A percentile compares a stretch with the other conserved stretches of the same genome.
These are phyloP conservation scores for Cataglyphis albicans DNA, from an alignment of 2,888 invertebrate species.

Conservation along the genomic window DNA sequence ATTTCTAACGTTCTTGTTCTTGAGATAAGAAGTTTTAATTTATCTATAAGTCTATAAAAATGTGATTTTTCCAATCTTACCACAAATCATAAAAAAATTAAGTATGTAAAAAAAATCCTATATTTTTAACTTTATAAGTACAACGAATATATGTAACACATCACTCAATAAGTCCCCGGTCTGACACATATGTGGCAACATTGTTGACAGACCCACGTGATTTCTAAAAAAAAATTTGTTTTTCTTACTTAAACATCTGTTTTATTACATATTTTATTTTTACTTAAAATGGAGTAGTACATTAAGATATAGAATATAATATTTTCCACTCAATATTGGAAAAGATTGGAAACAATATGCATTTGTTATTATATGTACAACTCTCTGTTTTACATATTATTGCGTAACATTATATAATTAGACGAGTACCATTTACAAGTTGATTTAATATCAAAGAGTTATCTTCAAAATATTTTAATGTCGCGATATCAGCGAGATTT, in stretches of 20 bases:
- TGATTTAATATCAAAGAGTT: not conserved
- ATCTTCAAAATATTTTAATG: not conserved
- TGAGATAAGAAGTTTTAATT: not conserved
- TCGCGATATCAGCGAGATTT: not conserved
- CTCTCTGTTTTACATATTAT: not conserved
- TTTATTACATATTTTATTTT: not conserved
- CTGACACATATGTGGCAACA: too few species aligned
- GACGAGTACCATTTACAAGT: not conserved
- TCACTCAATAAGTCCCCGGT: too few species aligned
- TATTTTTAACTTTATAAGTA: not conserved
- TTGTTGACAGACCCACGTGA: too few species aligned
- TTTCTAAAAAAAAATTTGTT: too few species aligned
- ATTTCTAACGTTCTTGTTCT: not conserved
- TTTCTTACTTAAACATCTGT: not conserved
- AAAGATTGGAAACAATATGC: conserved; percentile 1
- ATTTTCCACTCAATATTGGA: not conserved
- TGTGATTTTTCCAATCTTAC: not conserved
- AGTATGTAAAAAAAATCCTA: not conserved
- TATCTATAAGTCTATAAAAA: not conserved
- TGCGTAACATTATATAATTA: not conserved
- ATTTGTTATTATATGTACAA: not conserved
- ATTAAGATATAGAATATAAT: not conserved
- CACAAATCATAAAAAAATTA: not conserved
- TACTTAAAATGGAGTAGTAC: not conserved
- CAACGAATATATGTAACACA: not conserved